Conservation (phyloP, 2,797 vertebrate species). For the Vespertilio murinus region DNA sequence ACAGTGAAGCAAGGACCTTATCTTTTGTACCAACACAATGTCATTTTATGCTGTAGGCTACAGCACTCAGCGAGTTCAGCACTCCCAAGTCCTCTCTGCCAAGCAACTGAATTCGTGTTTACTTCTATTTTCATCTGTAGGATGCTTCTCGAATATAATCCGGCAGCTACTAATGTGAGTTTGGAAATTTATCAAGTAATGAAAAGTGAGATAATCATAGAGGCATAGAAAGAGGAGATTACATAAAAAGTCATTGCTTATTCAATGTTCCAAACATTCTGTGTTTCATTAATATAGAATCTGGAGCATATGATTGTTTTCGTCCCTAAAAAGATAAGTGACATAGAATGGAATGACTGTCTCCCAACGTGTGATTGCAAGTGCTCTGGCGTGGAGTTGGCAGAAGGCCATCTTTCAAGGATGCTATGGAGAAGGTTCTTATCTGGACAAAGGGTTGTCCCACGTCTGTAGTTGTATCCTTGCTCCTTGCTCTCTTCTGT, state of each 20-base stretch:
- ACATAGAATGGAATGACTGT: background rate
- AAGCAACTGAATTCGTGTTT: background rate
- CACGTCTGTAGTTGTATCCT: background rate
- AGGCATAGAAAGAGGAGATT: background rate
- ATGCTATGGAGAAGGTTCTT: background rate
- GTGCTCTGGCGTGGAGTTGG: background rate
- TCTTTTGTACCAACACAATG: background rate
- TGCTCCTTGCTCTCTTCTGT: background rate
- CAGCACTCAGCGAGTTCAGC: background rate
- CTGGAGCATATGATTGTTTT: background rate
- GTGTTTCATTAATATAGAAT: background rate
- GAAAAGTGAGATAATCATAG: background rate
- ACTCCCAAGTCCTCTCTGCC: background rate
- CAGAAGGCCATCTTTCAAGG: background rate
- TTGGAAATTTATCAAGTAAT: background rate
- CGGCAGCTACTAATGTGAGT: background rate
- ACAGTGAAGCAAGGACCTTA: background rate
- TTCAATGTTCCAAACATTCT: background rate
- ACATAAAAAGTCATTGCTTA: background rate
- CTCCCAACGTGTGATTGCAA: background rate
- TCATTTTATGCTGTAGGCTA: constrained; percentile 17
- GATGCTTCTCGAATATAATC: background rate
- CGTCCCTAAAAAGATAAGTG: background rate
- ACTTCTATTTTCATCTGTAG: background rate
- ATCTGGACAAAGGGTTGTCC: background rate